phyloP scores from a whole-genome alignment of 1,140 invertebrate genomes.

The Asbolus verrucosus region DNA sequence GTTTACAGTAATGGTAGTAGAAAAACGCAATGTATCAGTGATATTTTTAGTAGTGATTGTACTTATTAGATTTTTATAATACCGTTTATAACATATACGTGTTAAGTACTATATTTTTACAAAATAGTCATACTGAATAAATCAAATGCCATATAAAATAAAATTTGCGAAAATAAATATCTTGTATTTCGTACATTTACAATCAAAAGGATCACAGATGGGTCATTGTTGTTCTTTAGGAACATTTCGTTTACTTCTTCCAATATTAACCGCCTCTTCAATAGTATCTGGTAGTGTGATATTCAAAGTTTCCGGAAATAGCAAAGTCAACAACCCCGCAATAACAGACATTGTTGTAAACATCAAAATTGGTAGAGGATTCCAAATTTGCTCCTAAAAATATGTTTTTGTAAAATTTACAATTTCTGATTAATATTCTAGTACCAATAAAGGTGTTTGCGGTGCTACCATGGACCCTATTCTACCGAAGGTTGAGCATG shows the following conservation, averaged over 20 bases:
- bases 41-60: conserved; percentile 25
- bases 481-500: conserved; percentile 79
- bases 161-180: not conserved
- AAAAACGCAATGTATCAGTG: conserved; percentile 2
- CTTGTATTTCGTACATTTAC: too few species aligned
- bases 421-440: not conserved
- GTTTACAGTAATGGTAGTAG: not conserved
- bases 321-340: conserved; percentile 72
- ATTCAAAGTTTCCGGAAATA: conserved; percentile 78
- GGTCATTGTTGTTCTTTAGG: conserved; percentile 7
- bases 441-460: conserved; percentile 75
- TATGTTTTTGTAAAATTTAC: conserved; percentile 17
- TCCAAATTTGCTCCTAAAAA: conserved; percentile 56
- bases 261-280: conserved; percentile 74
- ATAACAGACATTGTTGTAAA: conserved; percentile 75
- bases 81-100: conserved; percentile 4
- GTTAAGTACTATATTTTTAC: conserved; percentile 2
- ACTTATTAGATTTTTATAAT: conserved; percentile 34
- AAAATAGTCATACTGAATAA: not conserved
- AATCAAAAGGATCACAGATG: conserved; percentile 25
- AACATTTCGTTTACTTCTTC: conserved; percentile 50
- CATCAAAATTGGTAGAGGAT: conserved; percentile 71
- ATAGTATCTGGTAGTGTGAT: conserved; percentile 77
- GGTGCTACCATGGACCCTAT: conserved; percentile 80
- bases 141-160: conserved; percentile 14